Percentiles rank a stretch among this genome's conserved stretches.
These are phyloP conservation scores for Drosophila multiciliata DNA, from an alignment of 2,888 invertebrate genomes.

Conservation along the genomic window DNA sequence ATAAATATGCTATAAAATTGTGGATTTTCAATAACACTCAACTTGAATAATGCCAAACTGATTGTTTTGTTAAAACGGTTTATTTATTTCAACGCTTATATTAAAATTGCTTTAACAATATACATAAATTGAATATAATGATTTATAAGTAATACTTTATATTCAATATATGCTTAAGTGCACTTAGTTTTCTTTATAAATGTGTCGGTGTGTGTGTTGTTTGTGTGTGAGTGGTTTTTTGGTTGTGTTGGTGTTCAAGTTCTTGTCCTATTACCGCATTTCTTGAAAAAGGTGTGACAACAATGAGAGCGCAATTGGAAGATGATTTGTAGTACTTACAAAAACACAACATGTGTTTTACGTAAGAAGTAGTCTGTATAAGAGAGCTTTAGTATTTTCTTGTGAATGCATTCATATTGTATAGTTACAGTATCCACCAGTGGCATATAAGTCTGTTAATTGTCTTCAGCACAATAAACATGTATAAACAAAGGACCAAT, in stretches of 20 bases:
- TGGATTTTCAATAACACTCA: not conserved
- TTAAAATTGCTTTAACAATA: slow-evolving; percentile 75
- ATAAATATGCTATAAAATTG: not conserved
- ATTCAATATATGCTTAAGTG: slow-evolving; percentile 65
- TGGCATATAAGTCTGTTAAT: slow-evolving; percentile 68
- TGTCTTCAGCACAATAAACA: slow-evolving; percentile 26
- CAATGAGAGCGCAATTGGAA: slow-evolving; percentile 49
- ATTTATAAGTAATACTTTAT: slow-evolving; percentile 47
- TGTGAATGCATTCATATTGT: slow-evolving; percentile 32
- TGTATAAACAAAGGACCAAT: slow-evolving; percentile 36
- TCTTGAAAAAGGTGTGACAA: slow-evolving; percentile 51
- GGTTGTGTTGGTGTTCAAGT: slow-evolving; percentile 36
- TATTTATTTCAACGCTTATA: slow-evolving; percentile 80
- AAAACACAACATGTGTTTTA: slow-evolving; percentile 3
- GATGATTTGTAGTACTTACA: slow-evolving; percentile 46
- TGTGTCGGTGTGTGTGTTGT: slow-evolving; percentile 18
- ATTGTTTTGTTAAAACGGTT: slow-evolving; percentile 70
- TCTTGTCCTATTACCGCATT: slow-evolving; percentile 44
- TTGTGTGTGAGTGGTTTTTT: not conserved
- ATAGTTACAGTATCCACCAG: slow-evolving; percentile 70
- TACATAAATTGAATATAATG: slow-evolving; percentile 60
- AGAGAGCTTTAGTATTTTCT: slow-evolving; percentile 22
- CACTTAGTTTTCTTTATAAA: slow-evolving; percentile 63
- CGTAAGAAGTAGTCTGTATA: slow-evolving; percentile 24
- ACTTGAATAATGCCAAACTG: not conserved